Conservation (phyloP, 1,140 invertebrate genomes). For the Apis cerana region DNA sequence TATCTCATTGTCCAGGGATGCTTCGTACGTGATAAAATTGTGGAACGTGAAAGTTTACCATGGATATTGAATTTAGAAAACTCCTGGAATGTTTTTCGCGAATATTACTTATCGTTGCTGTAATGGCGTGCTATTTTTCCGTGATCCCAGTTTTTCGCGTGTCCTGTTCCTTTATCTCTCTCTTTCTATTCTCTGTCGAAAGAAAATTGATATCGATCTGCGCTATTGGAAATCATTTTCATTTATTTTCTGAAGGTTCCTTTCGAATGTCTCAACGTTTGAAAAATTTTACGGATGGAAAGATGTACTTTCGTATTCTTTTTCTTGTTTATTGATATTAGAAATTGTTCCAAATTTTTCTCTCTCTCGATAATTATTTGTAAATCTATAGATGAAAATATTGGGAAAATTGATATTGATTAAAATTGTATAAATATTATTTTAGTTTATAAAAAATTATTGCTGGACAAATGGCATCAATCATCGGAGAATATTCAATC, state of each 20-base stretch:
- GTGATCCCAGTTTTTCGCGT: background rate
- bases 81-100: background rate
- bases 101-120: background rate
- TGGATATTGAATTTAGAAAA: background rate
- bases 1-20: background rate
- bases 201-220: background rate
- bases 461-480: background rate
- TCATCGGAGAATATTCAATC: background rate
- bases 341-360: no score
- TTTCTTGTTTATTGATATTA: background rate
- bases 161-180: background rate
- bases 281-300: background rate
- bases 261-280: background rate
- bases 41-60: background rate
- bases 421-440: no score
- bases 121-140: background rate
- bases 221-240: constrained; percentile 1
- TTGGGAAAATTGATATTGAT: no score
- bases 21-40: background rate
- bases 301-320: background rate
- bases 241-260: background rate
- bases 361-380: no score
- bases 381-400: no score
- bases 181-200: no score
- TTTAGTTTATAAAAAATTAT: no score